A percentile compares a stretch with the other conserved stretches of the same genome.
Evolutionary conservation across 1,140 invertebrate species (phyloP).

Genomic region (Heliconius hermathena): DNA sequence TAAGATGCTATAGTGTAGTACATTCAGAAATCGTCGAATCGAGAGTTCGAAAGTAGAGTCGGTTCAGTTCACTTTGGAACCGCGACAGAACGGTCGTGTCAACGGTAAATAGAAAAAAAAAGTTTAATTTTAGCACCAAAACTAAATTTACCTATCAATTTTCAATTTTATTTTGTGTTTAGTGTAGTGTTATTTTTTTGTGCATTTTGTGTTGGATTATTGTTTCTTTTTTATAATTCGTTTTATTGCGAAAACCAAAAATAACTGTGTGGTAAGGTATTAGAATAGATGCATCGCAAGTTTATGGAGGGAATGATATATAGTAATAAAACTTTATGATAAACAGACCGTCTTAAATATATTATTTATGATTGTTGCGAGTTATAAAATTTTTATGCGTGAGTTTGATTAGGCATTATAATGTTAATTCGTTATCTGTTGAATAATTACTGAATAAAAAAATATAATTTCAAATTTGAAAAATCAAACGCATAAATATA

Average conservation of each 20-base stretch:
- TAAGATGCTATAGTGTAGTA: slow-evolving; percentile 47
- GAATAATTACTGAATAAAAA: neutral
- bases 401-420: slow-evolving; percentile 3
- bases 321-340: slow-evolving; percentile 27
- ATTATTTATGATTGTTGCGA: slow-evolving; percentile 21
- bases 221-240: slow-evolving; percentile 43
- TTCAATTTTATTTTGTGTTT: slow-evolving; percentile 42
- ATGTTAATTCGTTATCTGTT: neutral
- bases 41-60: slow-evolving; percentile 52
- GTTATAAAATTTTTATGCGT: slow-evolving; percentile 11
- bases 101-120: slow-evolving; percentile 1
- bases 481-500: neutral
- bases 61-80: slow-evolving; percentile 59
- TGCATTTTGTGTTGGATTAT: slow-evolving; percentile 63
- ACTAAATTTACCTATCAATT: slow-evolving; percentile 8
- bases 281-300: slow-evolving; percentile 56
- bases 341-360: slow-evolving; percentile 13
- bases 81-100: slow-evolving; percentile 54
- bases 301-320: slow-evolving; percentile 39
- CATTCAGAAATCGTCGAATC: slow-evolving; percentile 59
- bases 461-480: neutral
- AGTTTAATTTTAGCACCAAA: neutral
- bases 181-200: slow-evolving; percentile 49
- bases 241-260: slow-evolving; percentile 66
- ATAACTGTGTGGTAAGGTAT: slow-evolving; percentile 73